A percentile compares a stretch with the other conserved stretches of the same genome.
Evolutionary conservation across 2,797 vertebrate genomes (phyloP).

Genomic region (Eulemur coronatus): DNA sequence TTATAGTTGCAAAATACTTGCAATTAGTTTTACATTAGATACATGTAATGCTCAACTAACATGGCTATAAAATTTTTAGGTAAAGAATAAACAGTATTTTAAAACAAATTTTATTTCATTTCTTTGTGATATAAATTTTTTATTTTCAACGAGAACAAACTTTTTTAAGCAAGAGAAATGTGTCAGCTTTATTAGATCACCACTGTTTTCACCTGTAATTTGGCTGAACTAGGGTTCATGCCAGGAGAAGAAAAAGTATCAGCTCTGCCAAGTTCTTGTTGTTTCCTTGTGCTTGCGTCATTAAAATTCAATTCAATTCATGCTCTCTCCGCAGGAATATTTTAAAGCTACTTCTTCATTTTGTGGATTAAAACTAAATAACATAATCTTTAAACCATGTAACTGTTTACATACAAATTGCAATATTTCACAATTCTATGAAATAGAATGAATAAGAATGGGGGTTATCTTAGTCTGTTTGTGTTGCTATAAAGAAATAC

Average conservation of each 20-base stretch:
- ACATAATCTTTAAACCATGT: not conserved
- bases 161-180: not conserved
- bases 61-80: not conserved
- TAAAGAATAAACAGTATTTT: not conserved
- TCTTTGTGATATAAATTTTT: not conserved
- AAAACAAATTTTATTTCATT: not conserved
- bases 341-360: constrained; percentile 52
- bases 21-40: not conserved
- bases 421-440: not conserved
- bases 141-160: not conserved
- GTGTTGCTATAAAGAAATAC: not conserved
- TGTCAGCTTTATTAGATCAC: not conserved
- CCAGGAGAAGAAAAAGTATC: not conserved
- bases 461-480: not conserved
- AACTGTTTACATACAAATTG: constrained; percentile 16
- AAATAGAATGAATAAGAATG: not conserved
- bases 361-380: constrained; percentile 53
- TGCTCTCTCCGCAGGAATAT: not conserved
- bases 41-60: not conserved
- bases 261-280: not conserved
- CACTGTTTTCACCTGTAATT: not conserved
- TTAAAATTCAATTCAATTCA: constrained; percentile 37
- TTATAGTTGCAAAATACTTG: constrained; percentile 3
- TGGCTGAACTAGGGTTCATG: not conserved
- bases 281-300: not conserved